Evolutionary conservation across 2,113 vertebrate genomes (phyloP), one percentile per base, ranked within the genome.

Genomic region (Albula glossodonta): DNA sequence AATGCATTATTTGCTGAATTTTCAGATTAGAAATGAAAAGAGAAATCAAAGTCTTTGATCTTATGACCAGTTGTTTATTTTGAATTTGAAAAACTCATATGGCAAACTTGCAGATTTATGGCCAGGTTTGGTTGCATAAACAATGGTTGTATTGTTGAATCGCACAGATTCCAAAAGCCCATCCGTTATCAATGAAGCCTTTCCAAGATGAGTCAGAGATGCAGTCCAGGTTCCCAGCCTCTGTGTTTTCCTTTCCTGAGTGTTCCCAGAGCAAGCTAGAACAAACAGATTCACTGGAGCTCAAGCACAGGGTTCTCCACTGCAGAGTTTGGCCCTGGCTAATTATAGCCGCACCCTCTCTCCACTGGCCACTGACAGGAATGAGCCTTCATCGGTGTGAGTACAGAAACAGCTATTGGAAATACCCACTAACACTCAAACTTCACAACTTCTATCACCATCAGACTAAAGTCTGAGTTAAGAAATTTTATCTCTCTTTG

Each of bases 181-280:
- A 41, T 86, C 78, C 82, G 70, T 89, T 83, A 81, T 66, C 81
- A 82, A 25, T 83, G 79, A 82, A 80, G 63, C 60, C 13, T 77
- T 52, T 78, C 25, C 84, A 78, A 50, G 48, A 56, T 85, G 70
- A 89, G 84, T 82, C 84, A 87, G 86, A 66, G 81, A 57, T 70
- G 57, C 25, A 7, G 66, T 82, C 51, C 63, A 56, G 60, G n/a
- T 77, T 50, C 41, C 60, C 57, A 82, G 82, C 78, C 80, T 66
- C 63, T 51, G 12, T 52, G 57, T 50, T 50, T 86, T 86, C 85
- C 80, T 74, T 82, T 82, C 48, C 70, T 82, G 52, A 83, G 70
- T 49, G 41, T 82, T 86, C 81, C 85, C 81, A 78, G 85, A 78
- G 63, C 70, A 78, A 79, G 57, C 81, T 53, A 41, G 51, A 51